Conservation (phyloP, 1,140 invertebrate genomes). For the Chlorops oryzae region DNA sequence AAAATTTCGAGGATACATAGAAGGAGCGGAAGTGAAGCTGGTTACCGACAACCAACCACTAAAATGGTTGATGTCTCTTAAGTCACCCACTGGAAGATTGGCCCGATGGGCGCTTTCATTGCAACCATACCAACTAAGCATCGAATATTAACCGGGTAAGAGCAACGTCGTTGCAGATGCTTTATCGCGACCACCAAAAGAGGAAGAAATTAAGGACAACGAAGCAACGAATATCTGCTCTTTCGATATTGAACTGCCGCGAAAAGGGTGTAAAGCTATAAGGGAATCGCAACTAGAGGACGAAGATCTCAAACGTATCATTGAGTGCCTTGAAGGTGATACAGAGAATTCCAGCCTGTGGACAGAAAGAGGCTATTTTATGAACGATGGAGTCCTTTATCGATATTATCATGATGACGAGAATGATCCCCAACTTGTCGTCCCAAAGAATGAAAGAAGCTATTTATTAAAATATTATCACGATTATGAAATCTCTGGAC, state of each 20-base stretch:
- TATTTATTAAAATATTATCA: slow-evolving; percentile 13
- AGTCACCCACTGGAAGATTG: slow-evolving; percentile 41
- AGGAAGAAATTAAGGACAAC: background rate
- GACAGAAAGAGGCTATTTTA: slow-evolving; percentile 20
- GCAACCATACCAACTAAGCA: slow-evolving; percentile 40
- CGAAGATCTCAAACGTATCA: background rate
- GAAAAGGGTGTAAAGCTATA: too few relatives aligned
- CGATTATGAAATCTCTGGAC: slow-evolving; percentile 22
- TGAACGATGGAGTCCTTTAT: slow-evolving; percentile 27
- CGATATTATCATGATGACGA: slow-evolving; percentile 23
- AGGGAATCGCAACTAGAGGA: background rate
- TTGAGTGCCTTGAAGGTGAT: too few relatives aligned
- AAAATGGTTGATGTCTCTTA: slow-evolving; percentile 47
- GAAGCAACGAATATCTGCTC: background rate
- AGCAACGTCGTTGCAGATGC: slow-evolving; percentile 18
- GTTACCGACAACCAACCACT: slow-evolving; percentile 51
- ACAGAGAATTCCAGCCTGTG: slow-evolving; percentile 12
- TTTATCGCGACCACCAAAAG: slow-evolving; percentile 9
- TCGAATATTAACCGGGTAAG: slow-evolving; percentile 15
- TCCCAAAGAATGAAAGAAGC: slow-evolving; percentile 26
- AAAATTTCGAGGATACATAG: slow-evolving; percentile 46
- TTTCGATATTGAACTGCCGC: background rate
- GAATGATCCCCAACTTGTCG: slow-evolving; percentile 23
- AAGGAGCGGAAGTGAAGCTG: slow-evolving; percentile 40
- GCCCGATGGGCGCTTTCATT: slow-evolving; percentile 49